Conservation (phyloP, 2,797 vertebrate genomes). For the Channa striata region DNA sequence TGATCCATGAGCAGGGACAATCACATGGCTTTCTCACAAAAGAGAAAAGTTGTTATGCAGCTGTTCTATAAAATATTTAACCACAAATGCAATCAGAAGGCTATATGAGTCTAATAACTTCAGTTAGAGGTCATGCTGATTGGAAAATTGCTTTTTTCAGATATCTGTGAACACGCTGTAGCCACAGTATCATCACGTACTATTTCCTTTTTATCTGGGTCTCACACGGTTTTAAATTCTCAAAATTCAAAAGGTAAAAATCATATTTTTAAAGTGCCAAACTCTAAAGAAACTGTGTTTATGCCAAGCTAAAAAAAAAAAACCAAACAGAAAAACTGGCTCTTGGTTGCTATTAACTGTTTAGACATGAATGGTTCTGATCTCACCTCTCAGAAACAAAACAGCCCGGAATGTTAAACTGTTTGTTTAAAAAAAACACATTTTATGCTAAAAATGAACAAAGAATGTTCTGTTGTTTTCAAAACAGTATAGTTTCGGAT, state of each 20-base stretch:
- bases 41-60: no score
- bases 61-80: neutral
- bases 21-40: neutral
- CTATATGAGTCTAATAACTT: slow-evolving; percentile 1
- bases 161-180: neutral
- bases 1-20: neutral
- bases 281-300: neutral
- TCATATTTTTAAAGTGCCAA: no score
- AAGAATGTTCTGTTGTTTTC: neutral
- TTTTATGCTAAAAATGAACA: neutral
- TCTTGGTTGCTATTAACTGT: no score
- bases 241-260: neutral
- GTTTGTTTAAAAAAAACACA: neutral
- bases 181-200: neutral
- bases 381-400: neutral
- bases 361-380: no score
- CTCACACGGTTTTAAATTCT: neutral
- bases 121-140: slow-evolving; percentile 7
- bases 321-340: no score
- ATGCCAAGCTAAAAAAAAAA: neutral
- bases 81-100: neutral
- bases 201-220: neutral
- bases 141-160: slow-evolving; percentile 23
- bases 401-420: neutral
- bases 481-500: neutral